Conservation (phyloP, 2,797 vertebrate species). For the Pelochelys cantorii region DNA sequence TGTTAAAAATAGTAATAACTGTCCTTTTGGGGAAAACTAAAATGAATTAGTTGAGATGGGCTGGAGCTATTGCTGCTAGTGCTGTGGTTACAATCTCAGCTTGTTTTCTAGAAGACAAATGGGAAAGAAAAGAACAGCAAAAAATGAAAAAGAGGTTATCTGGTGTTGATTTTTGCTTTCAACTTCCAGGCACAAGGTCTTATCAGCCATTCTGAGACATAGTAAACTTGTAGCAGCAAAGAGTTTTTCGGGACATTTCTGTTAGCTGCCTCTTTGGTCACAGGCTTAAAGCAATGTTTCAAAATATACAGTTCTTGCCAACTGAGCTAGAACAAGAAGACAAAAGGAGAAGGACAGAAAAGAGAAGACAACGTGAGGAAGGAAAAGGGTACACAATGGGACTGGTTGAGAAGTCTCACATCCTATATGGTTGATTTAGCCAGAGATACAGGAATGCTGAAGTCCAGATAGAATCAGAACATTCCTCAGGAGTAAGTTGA, state of each 20-base stretch:
- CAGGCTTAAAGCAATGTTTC: background rate
- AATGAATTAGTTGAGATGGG: background rate
- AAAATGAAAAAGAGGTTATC: background rate
- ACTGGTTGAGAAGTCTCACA: background rate
- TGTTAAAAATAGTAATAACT: background rate
- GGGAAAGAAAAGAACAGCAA: background rate
- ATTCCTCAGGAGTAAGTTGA: background rate
- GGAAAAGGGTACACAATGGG: background rate
- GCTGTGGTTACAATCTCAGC: background rate
- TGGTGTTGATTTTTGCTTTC: background rate
- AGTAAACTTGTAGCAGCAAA: background rate
- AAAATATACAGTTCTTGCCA: background rate
- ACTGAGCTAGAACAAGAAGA: background rate
- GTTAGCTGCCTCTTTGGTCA: background rate
- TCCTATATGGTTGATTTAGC: background rate
- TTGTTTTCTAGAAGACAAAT: background rate
- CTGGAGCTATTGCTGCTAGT: background rate
- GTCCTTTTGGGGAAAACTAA: background rate
- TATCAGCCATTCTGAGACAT: background rate
- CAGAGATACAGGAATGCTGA: background rate
- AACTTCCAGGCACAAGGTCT: background rate
- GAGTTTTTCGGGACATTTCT: background rate
- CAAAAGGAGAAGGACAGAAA: background rate
- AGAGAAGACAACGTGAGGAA: background rate
- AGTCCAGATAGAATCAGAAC: background rate